A percentile compares a stretch with the other conserved stretches of the same genome.
Evolutionary conservation across 2,797 vertebrate genomes (phyloP).

Genomic region (Coranthus polyacanthus): DNA sequence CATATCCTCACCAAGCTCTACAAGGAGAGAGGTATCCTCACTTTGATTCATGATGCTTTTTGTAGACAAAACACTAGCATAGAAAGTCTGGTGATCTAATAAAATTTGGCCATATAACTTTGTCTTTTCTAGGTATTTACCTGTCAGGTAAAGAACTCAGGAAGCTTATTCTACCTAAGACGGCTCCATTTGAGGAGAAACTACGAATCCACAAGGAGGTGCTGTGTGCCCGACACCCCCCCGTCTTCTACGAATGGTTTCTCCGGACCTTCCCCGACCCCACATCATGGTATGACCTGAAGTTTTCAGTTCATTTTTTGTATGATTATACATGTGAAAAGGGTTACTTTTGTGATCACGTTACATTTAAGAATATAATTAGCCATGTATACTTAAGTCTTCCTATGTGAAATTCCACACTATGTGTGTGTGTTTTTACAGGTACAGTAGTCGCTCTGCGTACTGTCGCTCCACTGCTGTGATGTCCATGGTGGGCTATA

Average conservation of each 20-base stretch:
- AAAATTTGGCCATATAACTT: background rate
- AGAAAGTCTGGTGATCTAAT: background rate
- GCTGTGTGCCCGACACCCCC: slow-evolving; percentile 91
- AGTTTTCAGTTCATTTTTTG: background rate
- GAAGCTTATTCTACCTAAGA: slow-evolving; percentile 94
- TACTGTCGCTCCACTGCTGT: slow-evolving; percentile 97
- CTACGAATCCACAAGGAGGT: slow-evolving; percentile 92
- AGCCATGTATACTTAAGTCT: background rate
- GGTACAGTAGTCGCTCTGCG: slow-evolving; percentile 97
- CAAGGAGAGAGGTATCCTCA: slow-evolving; percentile 92
- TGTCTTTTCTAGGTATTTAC: slow-evolving; percentile 86
- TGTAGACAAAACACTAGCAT: background rate
- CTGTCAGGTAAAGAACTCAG: slow-evolving; percentile 94
- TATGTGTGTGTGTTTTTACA: slow-evolving; percentile 60
- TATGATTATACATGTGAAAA: too few species aligned
- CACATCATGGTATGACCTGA: slow-evolving; percentile 89
- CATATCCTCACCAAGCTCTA: slow-evolving; percentile 97
- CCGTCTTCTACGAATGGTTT: slow-evolving; percentile 98
- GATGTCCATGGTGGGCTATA: slow-evolving; percentile 99
- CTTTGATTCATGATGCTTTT: background rate
- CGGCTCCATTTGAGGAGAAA: slow-evolving; percentile 91
- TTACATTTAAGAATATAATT: too few species aligned
- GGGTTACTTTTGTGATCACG: too few species aligned
- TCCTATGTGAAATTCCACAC: too few species aligned
- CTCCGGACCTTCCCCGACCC: slow-evolving; percentile 96